A percentile compares a stretch with the other conserved stretches of the same genome.
Evolutionary conservation across 2,113 vertebrate species (phyloP).

Genomic region (Catharus fuscescens): DNA sequence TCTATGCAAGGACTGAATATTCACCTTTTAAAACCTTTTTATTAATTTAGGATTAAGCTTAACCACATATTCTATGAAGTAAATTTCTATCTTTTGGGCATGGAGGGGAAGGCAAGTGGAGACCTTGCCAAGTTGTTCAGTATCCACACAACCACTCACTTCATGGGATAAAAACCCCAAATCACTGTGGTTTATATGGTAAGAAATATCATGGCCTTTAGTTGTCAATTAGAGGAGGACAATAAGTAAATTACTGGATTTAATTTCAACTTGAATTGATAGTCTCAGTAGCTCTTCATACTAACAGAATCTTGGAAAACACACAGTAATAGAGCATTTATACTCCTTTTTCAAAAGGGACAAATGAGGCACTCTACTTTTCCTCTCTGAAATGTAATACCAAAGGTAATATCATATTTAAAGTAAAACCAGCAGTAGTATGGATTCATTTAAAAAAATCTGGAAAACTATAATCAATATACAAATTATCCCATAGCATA

Average conservation of each 20-base stretch:
- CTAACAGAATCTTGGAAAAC: background rate
- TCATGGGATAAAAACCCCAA: background rate
- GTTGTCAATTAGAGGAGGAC: background rate
- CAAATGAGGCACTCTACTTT: background rate
- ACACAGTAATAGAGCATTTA: background rate
- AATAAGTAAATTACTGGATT: background rate
- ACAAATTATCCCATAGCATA: background rate
- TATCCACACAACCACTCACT: background rate
- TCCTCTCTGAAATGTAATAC: background rate
- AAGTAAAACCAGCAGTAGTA: background rate
- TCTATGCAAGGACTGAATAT: background rate
- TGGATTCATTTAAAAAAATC: background rate
- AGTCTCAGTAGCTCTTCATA: background rate
- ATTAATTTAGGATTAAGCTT: background rate
- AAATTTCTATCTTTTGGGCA: background rate
- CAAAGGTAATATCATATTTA: background rate
- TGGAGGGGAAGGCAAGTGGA: background rate
- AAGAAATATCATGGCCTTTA: background rate
- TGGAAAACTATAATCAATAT: background rate
- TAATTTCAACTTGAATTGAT: background rate
- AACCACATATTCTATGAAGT: background rate
- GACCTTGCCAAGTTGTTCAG: background rate
- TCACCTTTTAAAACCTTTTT: background rate
- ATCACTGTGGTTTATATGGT: background rate
- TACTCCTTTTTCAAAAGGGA: background rate